A percentile compares a stretch with the other conserved stretches of the same genome.
phyloP scores from a whole-genome alignment of 1,140 invertebrate genomes.

The Dreissena rostriformis region DNA sequence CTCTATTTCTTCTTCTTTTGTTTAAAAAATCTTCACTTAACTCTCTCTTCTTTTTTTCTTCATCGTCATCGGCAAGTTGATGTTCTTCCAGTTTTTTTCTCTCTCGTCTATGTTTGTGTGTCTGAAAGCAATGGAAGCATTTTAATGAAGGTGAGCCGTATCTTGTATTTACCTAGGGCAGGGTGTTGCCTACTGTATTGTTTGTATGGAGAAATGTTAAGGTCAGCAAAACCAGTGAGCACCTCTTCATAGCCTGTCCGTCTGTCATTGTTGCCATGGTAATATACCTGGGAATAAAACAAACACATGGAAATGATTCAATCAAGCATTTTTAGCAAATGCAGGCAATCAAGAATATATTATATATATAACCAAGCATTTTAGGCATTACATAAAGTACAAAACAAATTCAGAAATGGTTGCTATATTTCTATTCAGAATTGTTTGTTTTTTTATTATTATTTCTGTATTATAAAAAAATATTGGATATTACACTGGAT shows the following conservation, averaged over 20 bases:
- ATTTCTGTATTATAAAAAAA: too few relatives aligned
- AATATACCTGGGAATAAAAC: too few relatives aligned
- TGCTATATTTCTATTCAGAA: too few relatives aligned
- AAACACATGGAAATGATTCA: too few relatives aligned
- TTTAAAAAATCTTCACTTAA: constrained; percentile 16
- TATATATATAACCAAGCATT: too few relatives aligned
- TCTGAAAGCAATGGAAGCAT: background rate
- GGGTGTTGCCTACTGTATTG: background rate
- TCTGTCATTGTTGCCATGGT: background rate
- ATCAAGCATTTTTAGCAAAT: too few relatives aligned
- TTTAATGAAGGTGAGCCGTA: too few relatives aligned
- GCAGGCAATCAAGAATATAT: too few relatives aligned
- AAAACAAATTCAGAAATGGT: too few relatives aligned
- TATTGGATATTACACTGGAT: too few relatives aligned
- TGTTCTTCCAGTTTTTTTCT: background rate
- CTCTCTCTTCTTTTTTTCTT: constrained; percentile 7
- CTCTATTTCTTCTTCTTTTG: background rate
- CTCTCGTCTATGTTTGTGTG: background rate
- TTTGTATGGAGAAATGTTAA: background rate
- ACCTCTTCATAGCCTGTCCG: background rate
- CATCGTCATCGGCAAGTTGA: background rate
- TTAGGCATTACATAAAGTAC: too few relatives aligned
- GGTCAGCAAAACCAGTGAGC: background rate
- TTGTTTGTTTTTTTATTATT: too few relatives aligned
- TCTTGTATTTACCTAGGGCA: background rate